Conservation (phyloP, 1,140 invertebrate genomes). For the Platyscapa corneri region DNA sequence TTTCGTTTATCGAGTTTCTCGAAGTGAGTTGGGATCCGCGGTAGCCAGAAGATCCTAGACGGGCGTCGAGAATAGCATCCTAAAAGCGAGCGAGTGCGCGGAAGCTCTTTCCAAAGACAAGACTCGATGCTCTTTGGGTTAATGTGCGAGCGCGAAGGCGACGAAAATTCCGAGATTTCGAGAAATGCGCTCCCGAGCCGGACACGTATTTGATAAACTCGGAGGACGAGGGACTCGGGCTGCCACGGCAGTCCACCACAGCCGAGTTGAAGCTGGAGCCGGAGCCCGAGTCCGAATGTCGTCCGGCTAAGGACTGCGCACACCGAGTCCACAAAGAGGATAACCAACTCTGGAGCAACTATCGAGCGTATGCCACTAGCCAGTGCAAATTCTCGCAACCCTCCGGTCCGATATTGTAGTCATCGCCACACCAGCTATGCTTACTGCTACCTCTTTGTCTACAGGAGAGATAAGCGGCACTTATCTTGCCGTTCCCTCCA, state of each 20-base stretch:
- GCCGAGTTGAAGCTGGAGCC: no score
- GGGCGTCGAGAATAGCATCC: not conserved
- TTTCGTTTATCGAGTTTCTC: not conserved
- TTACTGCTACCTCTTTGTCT: not conserved
- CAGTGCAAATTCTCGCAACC: not conserved
- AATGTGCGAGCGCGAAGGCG: constrained; percentile 22
- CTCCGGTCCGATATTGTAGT: not conserved
- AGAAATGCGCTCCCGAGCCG: not conserved
- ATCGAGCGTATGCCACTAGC: constrained; percentile 7
- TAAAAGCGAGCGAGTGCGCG: not conserved
- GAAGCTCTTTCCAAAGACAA: constrained; percentile 29
- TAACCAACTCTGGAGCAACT: constrained; percentile 28
- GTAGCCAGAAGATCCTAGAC: not conserved
- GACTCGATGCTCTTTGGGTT: constrained; percentile 44
- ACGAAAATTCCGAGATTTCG: constrained; percentile 39
- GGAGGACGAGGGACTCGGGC: not conserved
- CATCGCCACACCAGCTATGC: not conserved
- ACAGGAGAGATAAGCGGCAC: not conserved
- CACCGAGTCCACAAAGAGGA: not conserved
- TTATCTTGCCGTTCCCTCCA: not conserved
- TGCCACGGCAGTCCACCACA: not conserved
- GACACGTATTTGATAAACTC: constrained; percentile 37
- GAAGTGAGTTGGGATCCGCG: not conserved
- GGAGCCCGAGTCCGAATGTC: not conserved
- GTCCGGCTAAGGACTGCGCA: not conserved